A percentile compares a stretch with the other conserved stretches of the same genome.
phyloP scores from a whole-genome alignment of 1,140 invertebrate genomes.

The Trichogramma pretiosum region DNA sequence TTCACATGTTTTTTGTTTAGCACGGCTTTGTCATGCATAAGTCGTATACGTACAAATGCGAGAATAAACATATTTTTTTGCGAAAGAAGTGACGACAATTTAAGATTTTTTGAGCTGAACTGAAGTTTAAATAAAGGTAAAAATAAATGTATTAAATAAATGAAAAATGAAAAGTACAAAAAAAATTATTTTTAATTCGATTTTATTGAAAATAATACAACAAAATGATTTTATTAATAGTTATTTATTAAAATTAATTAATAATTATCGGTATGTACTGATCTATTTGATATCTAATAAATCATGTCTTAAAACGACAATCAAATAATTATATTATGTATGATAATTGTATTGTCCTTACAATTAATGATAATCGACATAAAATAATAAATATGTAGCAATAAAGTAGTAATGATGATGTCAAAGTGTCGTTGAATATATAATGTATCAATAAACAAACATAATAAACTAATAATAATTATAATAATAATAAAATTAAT shows the following conservation, averaged over 20 bases:
- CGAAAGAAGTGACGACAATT: too few relatives aligned
- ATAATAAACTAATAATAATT: constrained; percentile 41
- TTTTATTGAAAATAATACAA: constrained; percentile 50
- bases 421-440: constrained; percentile 36
- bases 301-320: constrained; percentile 43
- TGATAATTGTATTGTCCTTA: constrained; percentile 28
- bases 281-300: constrained; percentile 42
- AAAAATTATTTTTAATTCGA: constrained; percentile 42
- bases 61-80: constrained; percentile 14
- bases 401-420: constrained; percentile 33
- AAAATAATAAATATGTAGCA: constrained; percentile 40
- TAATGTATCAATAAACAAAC: constrained; percentile 46
- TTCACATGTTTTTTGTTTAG: constrained; percentile 7
- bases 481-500: too few relatives aligned
- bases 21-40: not conserved
- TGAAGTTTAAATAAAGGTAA: constrained; percentile 1
- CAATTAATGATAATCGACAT: constrained; percentile 34
- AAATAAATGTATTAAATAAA: constrained; percentile 21
- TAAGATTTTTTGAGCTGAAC: too few relatives aligned
- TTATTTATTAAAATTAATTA: constrained; percentile 43
- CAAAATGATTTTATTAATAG: constrained; percentile 41
- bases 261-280: constrained; percentile 44
- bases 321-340: too few relatives aligned
- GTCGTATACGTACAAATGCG: constrained; percentile 19
- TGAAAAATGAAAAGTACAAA: constrained; percentile 16